Conservation (phyloP, 2,113 vertebrate species). For the Cheirogaleus medius region DNA sequence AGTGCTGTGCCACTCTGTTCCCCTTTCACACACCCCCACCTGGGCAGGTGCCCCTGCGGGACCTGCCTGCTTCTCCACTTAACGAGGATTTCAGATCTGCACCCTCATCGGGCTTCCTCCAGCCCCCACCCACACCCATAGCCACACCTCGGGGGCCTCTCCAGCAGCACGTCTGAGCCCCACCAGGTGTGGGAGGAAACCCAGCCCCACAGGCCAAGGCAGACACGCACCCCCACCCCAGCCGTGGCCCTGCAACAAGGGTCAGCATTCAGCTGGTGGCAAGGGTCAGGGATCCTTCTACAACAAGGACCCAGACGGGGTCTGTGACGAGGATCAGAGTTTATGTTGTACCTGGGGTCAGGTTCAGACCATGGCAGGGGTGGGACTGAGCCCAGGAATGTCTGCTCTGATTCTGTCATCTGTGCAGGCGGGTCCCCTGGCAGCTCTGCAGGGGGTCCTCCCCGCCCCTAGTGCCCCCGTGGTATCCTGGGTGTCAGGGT, state of each 20-base stretch:
- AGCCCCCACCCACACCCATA: neutral
- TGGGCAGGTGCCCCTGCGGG: neutral
- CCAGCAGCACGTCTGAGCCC: neutral
- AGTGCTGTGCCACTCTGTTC: rapidly evolving
- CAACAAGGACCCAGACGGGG: neutral
- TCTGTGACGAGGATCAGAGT: neutral
- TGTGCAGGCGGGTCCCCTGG: neutral
- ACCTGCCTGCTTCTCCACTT: neutral
- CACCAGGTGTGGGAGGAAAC: neutral
- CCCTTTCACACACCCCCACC: neutral
- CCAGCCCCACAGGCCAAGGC: neutral
- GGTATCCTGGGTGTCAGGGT: neutral
- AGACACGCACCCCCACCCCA: neutral
- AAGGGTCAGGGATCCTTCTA: neutral
- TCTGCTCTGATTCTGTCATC: neutral
- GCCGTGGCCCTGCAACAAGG: neutral
- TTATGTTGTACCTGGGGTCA: neutral
- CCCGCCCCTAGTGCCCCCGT: neutral
- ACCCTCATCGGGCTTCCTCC: neutral
- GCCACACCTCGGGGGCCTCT: neutral
- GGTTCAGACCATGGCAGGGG: neutral
- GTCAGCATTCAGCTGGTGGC: neutral
- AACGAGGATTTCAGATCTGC: neutral
- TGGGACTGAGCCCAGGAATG: neutral
- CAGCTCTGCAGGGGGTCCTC: neutral